These are phyloP conservation scores for Hemiscyllium ocellatum DNA, from an alignment of 2,113 vertebrate genomes.

Conservation along the genomic window DNA sequence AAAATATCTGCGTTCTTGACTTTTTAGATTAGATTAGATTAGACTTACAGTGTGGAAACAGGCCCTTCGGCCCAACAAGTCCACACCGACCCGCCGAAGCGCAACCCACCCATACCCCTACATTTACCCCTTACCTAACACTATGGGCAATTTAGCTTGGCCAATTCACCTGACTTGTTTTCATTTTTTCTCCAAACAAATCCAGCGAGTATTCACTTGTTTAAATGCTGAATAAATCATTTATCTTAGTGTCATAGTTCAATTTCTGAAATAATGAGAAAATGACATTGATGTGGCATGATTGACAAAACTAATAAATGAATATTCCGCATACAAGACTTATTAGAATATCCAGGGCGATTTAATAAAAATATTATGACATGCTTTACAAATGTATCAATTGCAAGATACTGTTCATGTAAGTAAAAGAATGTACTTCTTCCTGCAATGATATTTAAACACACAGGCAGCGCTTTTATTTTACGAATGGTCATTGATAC, in stretches of 20 bases:
- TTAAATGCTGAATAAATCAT: neutral
- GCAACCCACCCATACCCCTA: no score
- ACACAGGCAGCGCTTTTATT: neutral
- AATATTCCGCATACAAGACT: neutral
- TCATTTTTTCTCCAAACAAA: no score
- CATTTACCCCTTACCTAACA: no score
- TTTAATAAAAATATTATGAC: neutral
- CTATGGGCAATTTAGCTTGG: no score
- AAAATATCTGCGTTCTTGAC: neutral
- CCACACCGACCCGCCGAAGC: no score
- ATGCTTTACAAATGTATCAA: neutral
- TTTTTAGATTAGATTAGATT: no score
- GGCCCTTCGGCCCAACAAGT: no score
- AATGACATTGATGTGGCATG: neutral
- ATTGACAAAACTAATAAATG: neutral
- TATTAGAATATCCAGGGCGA: neutral
- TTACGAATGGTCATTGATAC: neutral
- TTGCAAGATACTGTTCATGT: neutral
- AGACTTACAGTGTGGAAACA: no score
- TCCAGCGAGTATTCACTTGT: neutral
- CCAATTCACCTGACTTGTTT: no score
- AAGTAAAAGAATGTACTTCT: neutral
- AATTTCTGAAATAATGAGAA: neutral
- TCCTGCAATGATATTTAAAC: neutral
- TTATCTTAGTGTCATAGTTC: neutral